Evolutionary conservation across 2,797 vertebrate species (phyloP).

Genomic region (Acanthiza pusilla): DNA sequence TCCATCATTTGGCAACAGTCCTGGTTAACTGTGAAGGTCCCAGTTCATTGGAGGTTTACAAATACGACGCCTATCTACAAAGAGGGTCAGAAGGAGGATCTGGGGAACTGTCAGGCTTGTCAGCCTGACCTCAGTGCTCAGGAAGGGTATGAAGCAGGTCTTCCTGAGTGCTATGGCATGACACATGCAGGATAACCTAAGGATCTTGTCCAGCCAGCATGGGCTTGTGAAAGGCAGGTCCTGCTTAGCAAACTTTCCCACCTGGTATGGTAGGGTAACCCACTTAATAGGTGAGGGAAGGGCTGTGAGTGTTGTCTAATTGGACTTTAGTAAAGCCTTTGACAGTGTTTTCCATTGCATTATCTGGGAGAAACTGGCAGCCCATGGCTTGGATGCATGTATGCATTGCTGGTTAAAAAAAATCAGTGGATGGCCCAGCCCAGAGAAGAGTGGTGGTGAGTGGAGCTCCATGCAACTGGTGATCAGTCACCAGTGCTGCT

Average conservation of each 20-base stretch:
- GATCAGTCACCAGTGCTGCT: accelerated
- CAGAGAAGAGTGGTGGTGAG: no score
- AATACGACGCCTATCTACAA: neutral
- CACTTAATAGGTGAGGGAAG: neutral
- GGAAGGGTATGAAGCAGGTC: neutral
- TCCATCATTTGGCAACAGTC: neutral
- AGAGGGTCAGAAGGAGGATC: neutral
- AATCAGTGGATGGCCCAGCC: no score
- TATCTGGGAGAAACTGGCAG: neutral
- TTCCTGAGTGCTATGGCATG: neutral
- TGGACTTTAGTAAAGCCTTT: neutral
- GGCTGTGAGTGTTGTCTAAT: neutral
- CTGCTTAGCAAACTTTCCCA: neutral
- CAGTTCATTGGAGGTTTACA: no score
- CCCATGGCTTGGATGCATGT: accelerated
- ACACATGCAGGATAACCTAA: neutral
- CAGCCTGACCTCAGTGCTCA: neutral
- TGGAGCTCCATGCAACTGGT: neutral
- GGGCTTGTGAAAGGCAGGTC: neutral
- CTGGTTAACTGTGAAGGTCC: neutral
- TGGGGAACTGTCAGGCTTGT: neutral
- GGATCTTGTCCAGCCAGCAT: no score
- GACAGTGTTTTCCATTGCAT: neutral
- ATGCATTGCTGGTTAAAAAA: neutral
- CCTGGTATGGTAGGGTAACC: neutral